phyloP scores from a whole-genome alignment of 2,888 invertebrate species.

The Nysson spinosus region DNA sequence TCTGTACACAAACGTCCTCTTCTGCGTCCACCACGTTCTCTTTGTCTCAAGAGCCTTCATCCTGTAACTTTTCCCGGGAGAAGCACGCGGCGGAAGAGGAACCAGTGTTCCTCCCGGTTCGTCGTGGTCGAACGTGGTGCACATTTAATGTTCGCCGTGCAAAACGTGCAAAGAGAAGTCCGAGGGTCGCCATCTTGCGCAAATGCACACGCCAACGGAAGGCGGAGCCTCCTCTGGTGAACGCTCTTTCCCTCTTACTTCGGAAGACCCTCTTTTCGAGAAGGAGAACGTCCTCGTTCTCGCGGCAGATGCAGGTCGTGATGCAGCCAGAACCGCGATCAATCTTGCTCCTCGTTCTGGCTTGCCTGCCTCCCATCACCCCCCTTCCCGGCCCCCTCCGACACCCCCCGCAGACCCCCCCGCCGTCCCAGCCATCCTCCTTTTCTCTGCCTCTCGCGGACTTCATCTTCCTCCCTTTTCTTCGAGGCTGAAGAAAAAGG shows the following conservation, averaged over 20 bases:
- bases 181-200: slow-evolving; percentile 76
- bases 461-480: neutral
- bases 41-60: no score
- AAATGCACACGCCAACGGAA: slow-evolving; percentile 74
- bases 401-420: neutral
- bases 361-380: neutral
- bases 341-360: slow-evolving; percentile 50
- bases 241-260: slow-evolving; percentile 53
- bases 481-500: no score
- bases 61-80: no score
- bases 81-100: slow-evolving; percentile 32
- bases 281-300: slow-evolving; percentile 15
- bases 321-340: slow-evolving; percentile 62
- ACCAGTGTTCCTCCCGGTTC: slow-evolving; percentile 11
- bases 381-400: neutral
- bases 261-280: slow-evolving; percentile 2
- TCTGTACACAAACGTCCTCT: no score
- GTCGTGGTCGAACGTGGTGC: slow-evolving; percentile 29
- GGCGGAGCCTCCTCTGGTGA: slow-evolving; percentile 73
- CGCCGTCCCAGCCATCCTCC: neutral
- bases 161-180: slow-evolving; percentile 54
- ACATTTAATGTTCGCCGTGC: slow-evolving; percentile 39
- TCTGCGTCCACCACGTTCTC: no score
- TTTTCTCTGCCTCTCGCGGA: neutral
- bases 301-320: slow-evolving; percentile 51